Conservation (phyloP, 2,113 vertebrate genomes). For the Tauraco erythrolophus region DNA sequence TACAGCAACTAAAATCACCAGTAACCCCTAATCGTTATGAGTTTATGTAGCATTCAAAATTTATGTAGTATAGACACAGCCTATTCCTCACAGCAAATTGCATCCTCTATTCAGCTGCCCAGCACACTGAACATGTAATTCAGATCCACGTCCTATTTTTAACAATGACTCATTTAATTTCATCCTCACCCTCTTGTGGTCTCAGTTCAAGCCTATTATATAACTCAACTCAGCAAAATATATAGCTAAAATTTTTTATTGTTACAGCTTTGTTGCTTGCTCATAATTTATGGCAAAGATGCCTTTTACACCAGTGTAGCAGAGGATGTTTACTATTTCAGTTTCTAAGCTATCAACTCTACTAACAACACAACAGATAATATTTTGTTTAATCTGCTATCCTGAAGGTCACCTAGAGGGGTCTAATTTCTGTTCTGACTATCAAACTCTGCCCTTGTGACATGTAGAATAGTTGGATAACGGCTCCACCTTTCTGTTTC, state of each 20-base stretch:
- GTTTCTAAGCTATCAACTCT: not conserved
- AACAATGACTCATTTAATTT: constrained; percentile 52
- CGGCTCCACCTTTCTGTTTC: not conserved
- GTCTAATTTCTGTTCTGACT: not conserved
- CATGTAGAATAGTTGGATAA: not conserved
- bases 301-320: not conserved
- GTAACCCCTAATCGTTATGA: not conserved
- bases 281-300: not conserved
- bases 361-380: not conserved
- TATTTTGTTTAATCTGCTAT: not conserved
- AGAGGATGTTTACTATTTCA: not conserved
- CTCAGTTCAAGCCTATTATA: not conserved
- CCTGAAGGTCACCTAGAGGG: not conserved
- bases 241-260: not conserved
- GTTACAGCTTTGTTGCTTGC: not conserved
- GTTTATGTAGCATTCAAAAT: not conserved
- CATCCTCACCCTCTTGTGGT: not conserved
- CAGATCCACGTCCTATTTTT: constrained; percentile 24
- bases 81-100: not conserved
- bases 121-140: not conserved
- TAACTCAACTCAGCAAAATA: not conserved
- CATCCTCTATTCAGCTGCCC: not conserved
- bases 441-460: not conserved
- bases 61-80: not conserved
- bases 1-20: not conserved